Conservation (phyloP, 2,113 vertebrate genomes). For the Cinclus mexicanus region DNA sequence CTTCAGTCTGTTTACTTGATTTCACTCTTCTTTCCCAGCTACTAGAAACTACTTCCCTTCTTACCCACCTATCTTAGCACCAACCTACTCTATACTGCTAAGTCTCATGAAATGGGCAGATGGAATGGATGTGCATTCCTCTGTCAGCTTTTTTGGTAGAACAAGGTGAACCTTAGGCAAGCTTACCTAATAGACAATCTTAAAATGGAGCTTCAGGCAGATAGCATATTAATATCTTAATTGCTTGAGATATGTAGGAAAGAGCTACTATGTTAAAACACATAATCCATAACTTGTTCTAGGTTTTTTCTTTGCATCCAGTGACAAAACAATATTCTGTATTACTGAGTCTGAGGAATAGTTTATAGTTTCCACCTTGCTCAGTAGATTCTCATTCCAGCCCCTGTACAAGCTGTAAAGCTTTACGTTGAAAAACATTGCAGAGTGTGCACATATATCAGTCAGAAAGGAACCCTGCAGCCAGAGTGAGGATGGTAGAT, state of each 20-base stretch:
- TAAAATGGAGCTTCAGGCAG: not conserved
- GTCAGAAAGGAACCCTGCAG: not conserved
- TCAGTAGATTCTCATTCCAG: not conserved
- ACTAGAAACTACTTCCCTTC: not conserved
- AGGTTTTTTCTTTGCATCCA: not conserved
- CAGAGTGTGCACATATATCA: not conserved
- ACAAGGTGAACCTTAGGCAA: not conserved
- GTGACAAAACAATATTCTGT: not conserved
- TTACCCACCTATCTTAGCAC: not conserved
- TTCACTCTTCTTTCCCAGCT: not conserved
- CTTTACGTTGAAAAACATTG: not conserved
- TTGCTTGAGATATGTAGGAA: constrained; percentile 16
- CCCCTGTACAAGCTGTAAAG: not conserved
- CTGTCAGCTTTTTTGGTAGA: not conserved
- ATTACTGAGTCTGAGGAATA: not conserved
- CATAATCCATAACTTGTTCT: not conserved
- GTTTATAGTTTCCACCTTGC: not conserved
- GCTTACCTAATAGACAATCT: not conserved
- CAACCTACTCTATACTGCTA: not conserved
- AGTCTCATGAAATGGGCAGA: not conserved
- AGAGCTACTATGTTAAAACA: not conserved
- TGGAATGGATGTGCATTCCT: not conserved
- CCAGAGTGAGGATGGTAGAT: not conserved
- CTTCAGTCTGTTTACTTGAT: not conserved
- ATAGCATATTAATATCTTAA: not conserved